Evolutionary conservation across 1,140 invertebrate genomes (phyloP).

Genomic region (Drosophila albomicans): DNA sequence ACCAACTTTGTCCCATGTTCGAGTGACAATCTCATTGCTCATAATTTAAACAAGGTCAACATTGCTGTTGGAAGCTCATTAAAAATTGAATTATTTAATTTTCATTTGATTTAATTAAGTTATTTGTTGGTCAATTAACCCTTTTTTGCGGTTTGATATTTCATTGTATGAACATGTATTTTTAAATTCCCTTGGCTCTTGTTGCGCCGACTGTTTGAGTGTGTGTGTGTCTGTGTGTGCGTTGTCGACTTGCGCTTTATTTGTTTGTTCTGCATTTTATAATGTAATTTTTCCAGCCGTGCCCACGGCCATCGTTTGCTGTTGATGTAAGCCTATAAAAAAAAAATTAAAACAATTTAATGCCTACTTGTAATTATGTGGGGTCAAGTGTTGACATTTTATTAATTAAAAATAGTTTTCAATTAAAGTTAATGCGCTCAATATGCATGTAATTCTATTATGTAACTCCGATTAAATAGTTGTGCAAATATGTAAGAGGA

Average conservation of each 20-base stretch:
- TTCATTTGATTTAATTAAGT: slow-evolving; percentile 83
- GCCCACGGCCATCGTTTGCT: slow-evolving; percentile 11
- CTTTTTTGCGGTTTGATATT: slow-evolving; percentile 76
- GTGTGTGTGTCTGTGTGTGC: neutral
- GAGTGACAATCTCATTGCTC: slow-evolving; percentile 55
- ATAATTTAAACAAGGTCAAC: slow-evolving; percentile 78
- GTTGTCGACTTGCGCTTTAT: slow-evolving; percentile 29
- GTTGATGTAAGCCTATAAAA: slow-evolving; percentile 10
- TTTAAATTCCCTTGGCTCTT: slow-evolving; percentile 22
- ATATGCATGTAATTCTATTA: slow-evolving; percentile 77
- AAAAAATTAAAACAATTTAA: slow-evolving; percentile 45
- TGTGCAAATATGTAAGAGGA: slow-evolving; percentile 29
- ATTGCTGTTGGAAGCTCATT: slow-evolving; percentile 70
- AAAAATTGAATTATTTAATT: slow-evolving; percentile 82
- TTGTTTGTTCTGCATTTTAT: slow-evolving; percentile 72
- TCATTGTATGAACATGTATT: slow-evolving; percentile 56
- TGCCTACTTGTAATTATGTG: slow-evolving; percentile 71
- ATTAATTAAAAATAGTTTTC: slow-evolving; percentile 82
- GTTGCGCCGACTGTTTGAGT: neutral
- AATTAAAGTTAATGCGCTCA: slow-evolving; percentile 80
- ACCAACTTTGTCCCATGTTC: slow-evolving; percentile 1
- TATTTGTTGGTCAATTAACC: slow-evolving; percentile 83
- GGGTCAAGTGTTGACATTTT: slow-evolving; percentile 71
- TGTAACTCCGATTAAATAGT: slow-evolving; percentile 23
- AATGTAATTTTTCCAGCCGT: slow-evolving; percentile 55